A percentile compares a stretch with the other conserved stretches of the same genome.
Evolutionary conservation across 2,797 vertebrate genomes (phyloP).

Genomic region (Enteromius paludinosus): DNA sequence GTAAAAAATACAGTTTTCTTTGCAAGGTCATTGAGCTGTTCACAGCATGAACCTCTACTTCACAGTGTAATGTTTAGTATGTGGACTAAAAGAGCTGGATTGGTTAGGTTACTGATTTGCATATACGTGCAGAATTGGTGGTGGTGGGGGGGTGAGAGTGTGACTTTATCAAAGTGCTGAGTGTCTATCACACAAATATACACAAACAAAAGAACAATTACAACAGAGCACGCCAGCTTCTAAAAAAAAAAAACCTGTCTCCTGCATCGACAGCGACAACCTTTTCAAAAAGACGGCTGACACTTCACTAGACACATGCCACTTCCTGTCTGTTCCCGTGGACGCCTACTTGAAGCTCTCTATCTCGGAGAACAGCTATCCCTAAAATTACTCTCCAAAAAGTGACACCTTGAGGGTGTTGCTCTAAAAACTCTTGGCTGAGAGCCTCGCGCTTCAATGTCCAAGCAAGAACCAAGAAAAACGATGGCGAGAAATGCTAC

Average conservation of each 20-base stretch:
- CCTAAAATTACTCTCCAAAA: slow-evolving; percentile 28
- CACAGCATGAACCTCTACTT: slow-evolving; percentile 34
- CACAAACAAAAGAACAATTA: slow-evolving; percentile 53
- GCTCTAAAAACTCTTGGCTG: neutral
- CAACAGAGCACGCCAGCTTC: neutral
- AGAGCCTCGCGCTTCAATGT: slow-evolving; percentile 7
- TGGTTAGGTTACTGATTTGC: slow-evolving; percentile 1
- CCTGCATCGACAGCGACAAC: slow-evolving; percentile 37
- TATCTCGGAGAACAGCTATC: neutral
- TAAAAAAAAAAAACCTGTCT: slow-evolving; percentile 1
- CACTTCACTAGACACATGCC: slow-evolving; percentile 29
- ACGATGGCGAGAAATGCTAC: slow-evolving; percentile 20
- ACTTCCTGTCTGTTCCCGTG: slow-evolving; percentile 8
- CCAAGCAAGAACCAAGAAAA: slow-evolving; percentile 15
- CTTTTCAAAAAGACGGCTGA: slow-evolving; percentile 42
- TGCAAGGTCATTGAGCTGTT: slow-evolving; percentile 8
- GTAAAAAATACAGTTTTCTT: neutral
- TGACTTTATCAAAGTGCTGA: neutral
- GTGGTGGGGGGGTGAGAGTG: too few species aligned
- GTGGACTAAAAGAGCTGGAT: slow-evolving; percentile 12
- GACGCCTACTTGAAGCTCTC: slow-evolving; percentile 28
- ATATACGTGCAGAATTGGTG: neutral
- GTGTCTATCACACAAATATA: slow-evolving; percentile 1
- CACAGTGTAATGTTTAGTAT: slow-evolving; percentile 4
- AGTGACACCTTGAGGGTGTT: slow-evolving; percentile 33